Evolutionary conservation across 1,140 invertebrate species (phyloP).

Genomic region (Penaeus chinensis): DNA sequence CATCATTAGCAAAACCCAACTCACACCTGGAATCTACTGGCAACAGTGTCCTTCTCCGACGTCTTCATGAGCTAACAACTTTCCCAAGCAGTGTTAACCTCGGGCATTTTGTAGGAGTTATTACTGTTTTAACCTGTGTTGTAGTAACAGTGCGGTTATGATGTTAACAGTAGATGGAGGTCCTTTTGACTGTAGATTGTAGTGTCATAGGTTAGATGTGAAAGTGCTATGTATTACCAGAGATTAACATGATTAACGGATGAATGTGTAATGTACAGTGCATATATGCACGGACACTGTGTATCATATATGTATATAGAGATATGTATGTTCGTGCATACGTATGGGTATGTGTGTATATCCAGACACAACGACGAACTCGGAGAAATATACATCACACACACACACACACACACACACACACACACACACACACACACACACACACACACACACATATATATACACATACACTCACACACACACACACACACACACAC

Average conservation of each 20-base stretch:
- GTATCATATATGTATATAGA: neutral
- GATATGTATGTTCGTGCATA: neutral
- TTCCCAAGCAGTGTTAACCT: neutral
- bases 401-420: too few species aligned
- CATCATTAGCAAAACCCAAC: too few species aligned
- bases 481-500: neutral
- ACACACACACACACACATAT: neutral
- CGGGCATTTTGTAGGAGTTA: too few species aligned
- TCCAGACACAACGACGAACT: neutral
- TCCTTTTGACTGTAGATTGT: too few species aligned
- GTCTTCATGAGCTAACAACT: neutral
- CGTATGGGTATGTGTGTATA: slow-evolving; percentile 7
- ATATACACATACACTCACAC: neutral
- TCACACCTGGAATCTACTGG: too few species aligned
- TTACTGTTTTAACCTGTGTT: too few species aligned
- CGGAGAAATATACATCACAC: neutral
- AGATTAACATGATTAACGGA: too few species aligned
- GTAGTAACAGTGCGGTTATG: too few species aligned
- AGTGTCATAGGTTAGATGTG: too few species aligned
- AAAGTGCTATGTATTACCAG: too few species aligned
- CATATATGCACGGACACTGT: neutral
- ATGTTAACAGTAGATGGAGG: too few species aligned
- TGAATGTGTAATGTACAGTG: neutral
- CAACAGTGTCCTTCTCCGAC: neutral
- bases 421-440: neutral